phyloP scores from a whole-genome alignment of 2,888 invertebrate species.

The Xestia sexstrigata region DNA sequence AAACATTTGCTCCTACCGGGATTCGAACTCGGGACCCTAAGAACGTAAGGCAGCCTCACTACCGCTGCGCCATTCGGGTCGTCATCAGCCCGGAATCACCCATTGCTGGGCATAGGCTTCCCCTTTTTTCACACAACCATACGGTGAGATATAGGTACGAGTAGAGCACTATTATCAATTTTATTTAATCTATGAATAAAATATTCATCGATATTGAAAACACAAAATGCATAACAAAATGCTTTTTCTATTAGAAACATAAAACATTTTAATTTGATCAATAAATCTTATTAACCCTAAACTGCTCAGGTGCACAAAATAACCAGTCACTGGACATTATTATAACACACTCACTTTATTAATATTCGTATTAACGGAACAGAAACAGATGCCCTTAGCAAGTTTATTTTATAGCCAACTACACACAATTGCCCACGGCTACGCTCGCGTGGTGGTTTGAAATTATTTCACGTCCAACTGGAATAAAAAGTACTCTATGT shows the following conservation, averaged over 20 bases:
- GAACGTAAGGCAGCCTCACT: too few relatives aligned
- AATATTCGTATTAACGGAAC: constrained; percentile 64
- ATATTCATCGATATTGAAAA: not conserved
- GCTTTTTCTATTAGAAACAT: not conserved
- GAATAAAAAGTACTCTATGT: not conserved
- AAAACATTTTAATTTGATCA: constrained; percentile 5
- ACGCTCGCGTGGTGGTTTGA: not conserved
- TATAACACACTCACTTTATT: constrained; percentile 35
- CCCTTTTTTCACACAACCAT: too few relatives aligned
- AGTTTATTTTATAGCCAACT: constrained; percentile 27
- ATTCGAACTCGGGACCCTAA: too few relatives aligned
- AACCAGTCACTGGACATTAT: constrained; percentile 10
- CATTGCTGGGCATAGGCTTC: too few relatives aligned
- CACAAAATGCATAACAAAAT: not conserved
- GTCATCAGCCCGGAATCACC: too few relatives aligned
- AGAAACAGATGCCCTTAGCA: constrained; percentile 36
- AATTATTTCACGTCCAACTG: not conserved
- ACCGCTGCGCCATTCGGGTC: too few relatives aligned
- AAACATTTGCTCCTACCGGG: too few relatives aligned
- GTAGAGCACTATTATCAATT: too few relatives aligned
- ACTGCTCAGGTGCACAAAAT: constrained; percentile 26
- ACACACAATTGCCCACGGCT: not conserved
- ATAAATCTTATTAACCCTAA: constrained; percentile 27
- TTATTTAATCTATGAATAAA: not conserved
- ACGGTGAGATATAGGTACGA: too few relatives aligned